Base-by-base conservation (phyloP, 2,797 vertebrate genomes). In the Scolopax rusticola region DNA sequence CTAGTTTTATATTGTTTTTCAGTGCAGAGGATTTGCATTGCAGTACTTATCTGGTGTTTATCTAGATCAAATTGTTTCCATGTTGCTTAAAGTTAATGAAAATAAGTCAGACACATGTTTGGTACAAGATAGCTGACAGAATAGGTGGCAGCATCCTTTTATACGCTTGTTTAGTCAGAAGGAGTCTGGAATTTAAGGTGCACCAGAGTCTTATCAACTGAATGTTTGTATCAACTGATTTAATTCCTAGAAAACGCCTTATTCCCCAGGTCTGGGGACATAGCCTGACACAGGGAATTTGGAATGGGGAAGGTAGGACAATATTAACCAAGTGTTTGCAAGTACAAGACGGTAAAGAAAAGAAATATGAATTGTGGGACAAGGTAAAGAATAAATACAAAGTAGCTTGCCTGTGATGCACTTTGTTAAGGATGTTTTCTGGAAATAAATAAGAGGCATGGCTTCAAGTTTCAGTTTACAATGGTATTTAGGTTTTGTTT, bases 81-180 rank as follows among this genome's bases (percentile, higher is more conserved):
- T 3, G 5, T 40, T 82, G 19, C 8, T 60, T 87, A 54, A 88
- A 88, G 57, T 81, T 59, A 70, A 40, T 40, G 41, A 36, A 63
- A n/a, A 69, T 14, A 17, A 43, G 28, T 54, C 43, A 59, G 16
- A 30, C 8, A 9, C 15, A 0, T 2, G 8, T 33, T 89, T 0
- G 0, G 41, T 36, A 33, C 32, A 71, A 79, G 11, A 24, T 0
- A 41, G 25, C 18, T 54, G 47, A 65, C 2, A 21, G 41, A 41
- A 36, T 1, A 48, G 9, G 33, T 48, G 17, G 18, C 36, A 64
- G 28, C 36, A 82, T 53, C 9, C 23, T 75, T 81, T 81, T 30
- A n/a, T 24, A 30, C 21, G 32, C 6, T 28, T 17, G 8, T 2
- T 89, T 47, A 65, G 25, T 24, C 51, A 70, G 21, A 4, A 67